Base-by-base conservation (phyloP, 92 coral and sea anemone genomes). In the Diadumene lineata region DNA sequence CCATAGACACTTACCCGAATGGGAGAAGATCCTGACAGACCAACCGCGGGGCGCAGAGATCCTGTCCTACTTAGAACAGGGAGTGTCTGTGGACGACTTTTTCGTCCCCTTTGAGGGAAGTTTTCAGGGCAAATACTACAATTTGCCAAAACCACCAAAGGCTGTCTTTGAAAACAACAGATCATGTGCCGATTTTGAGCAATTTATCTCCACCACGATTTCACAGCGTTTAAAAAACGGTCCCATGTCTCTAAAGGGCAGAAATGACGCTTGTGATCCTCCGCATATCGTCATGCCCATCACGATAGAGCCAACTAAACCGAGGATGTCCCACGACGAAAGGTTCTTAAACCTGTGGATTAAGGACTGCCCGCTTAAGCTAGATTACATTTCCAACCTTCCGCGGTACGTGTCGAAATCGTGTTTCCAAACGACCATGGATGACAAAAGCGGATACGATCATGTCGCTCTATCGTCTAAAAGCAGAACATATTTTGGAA, bases 391-490 rank as follows among this genome's bases (percentile, higher is more conserved):
- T 31, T 81, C 78, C 23, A 69, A 73, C 58, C 73, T 82, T 15
- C 78, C 87, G 56, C 76, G 87, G 13, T 67, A 82, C 28, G 84
- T 77, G 0, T 68, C 50, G 24, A 62, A 56, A 17, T 34, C 34
- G 9, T 79, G 77, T 56, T 79, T 25, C 50, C 51, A 44, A 17
- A 8, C 51, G 17, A 44, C 51, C 9, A 44, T 44, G 51, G 51
- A 44, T 17, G 51, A 72, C 34, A 79, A 84, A 61, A 84, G 85
- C 66, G 85, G 88, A 15, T 84, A 84, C 43, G 85, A 84, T 32
- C 85, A 84, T 60, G n/a, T 83, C 9, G n/a, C 26, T 9, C 61
- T 78, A 1, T 31, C 67, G 50, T 43, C 34, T 21, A 18, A 71
- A 9, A 78, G 79, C 60, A 50, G 34, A 23, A 83, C 84, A 21